Evolutionary conservation across 2,113 vertebrate genomes (phyloP), one percentile per base, ranked within the genome.

Genomic region (Todiramphus saurophagus): DNA sequence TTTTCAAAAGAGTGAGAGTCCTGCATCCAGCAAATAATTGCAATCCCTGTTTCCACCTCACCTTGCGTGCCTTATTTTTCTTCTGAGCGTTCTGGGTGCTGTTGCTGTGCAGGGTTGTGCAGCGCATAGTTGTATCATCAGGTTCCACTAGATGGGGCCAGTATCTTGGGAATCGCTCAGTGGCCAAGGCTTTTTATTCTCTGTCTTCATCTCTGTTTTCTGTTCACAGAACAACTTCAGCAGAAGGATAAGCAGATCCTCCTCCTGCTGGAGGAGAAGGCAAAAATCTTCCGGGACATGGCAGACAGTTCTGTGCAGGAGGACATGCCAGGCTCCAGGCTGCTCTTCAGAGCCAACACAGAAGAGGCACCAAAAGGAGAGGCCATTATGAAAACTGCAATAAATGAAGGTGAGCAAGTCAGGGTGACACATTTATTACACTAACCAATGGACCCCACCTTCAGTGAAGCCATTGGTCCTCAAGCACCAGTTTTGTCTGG

Each of bases 221-320:
- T 48, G 0, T 87, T 86, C 58, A 77, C 97, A 99, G 99, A 99
- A 56, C 97, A 99, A 96, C 98, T 99, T 79, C 98, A 98, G 27
- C 98, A 99, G 91, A 99, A 99, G 97, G 99, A 99, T 75, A 98
- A 98, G 28, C 99, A 99, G 97, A 99, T 99, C 90, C 96, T 99
- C 70, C 96, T 97, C 12, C 94, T 99, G 64, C 96, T 99, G 93
- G 98, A 99, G 93, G 99, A 99, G 96, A 99, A 99, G 95, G 97
- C 98, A 13, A 98, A 97, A 95, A 98, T 99, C 89, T 99, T 99
- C 96, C 97, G 96, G 89, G 99, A 98, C 76, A 99, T 99, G 98
- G 98, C 98, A 39, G 99, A 99, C 58, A 98, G 98, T 50, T 95
- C 97, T 56, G 97, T 96, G 25, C 97, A 98, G 1, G 98, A 98